phyloP scores from a whole-genome alignment of 2,113 vertebrate genomes.

The Mormyrus lacerda region DNA sequence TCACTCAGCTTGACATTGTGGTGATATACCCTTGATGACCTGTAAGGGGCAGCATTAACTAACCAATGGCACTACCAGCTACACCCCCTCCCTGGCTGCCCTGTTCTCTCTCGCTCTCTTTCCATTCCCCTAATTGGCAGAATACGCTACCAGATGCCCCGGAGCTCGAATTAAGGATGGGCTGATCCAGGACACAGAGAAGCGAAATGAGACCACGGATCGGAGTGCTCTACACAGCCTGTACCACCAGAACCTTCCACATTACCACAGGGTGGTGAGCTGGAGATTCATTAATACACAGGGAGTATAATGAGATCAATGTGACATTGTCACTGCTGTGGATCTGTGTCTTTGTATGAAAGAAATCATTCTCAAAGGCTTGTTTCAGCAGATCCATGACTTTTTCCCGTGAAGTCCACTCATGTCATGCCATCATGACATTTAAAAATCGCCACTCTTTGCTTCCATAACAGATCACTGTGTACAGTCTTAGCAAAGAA shows the following conservation, averaged over 20 bases:
- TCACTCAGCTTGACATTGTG: neutral
- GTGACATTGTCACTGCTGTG: neutral
- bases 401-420: neutral
- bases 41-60: neutral
- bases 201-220: neutral
- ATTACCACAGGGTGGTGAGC: neutral
- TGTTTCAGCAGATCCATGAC: neutral
- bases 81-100: neutral
- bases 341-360: neutral
- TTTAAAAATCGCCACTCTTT: neutral
- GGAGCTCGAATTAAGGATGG: neutral
- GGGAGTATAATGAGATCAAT: neutral
- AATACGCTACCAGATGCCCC: neutral
- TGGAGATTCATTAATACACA: neutral
- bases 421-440: neutral
- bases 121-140: neutral
- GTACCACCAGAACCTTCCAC: neutral
- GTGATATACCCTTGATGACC: neutral
- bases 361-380: neutral
- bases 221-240: neutral
- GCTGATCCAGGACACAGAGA: neutral
- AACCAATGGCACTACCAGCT: neutral
- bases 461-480: neutral
- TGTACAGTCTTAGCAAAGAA: neutral
- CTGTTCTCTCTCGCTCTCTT: neutral